Base-by-base conservation (phyloP, 1,140 invertebrate genomes). In the Aphaenogaster rudis region DNA sequence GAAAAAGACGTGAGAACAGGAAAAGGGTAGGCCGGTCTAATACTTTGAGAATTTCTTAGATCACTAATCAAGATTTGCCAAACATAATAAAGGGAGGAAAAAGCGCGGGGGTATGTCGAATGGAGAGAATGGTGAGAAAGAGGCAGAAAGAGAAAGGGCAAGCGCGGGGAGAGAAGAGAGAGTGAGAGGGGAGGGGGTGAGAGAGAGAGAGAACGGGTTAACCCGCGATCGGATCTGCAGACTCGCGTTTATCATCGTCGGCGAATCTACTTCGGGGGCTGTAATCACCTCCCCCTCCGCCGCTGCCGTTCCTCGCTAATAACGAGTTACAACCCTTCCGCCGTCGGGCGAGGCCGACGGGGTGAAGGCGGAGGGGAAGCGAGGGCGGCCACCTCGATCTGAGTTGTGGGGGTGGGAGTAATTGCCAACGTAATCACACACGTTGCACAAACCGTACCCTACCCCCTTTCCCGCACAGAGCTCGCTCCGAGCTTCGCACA, bases 351-450 rank as follows among this genome's bases (percentile, higher is more conserved):
- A 89, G 89, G 86, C 61, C 81, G 79, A 85, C 76, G 69, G 50
- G 52, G 66, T 64, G 69, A 87, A 88, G 71, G 76, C 50, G 42
- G 9, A 86, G 54, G 36, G 71, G 66, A 90, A 85, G 82, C 21
- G 57, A 78, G 77, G 54, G 50, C 63, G 69, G 64, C 64, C 50
- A 74, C 64, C 72, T 84, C 76, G 67, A 66, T 87, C 82, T 79
- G 63, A 87, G 82, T 17, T 39, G 28, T 61, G n/a, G 67, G 88
- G 92, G 91, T 91, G 92, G 93, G 91, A 93, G 94, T 95, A 95
- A 94, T 95, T 95, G 93, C 94, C 93, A 94, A 94, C 94, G 92
- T 94, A 95, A 94, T 94, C 94, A 94, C 93, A 94, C 92, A 94
- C 90, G 92, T 89, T 92, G 92, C 91, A 94, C 92, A 93, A 93